Base-by-base conservation (phyloP, 2,888 invertebrate species). In the Aspidiotus destructor region DNA sequence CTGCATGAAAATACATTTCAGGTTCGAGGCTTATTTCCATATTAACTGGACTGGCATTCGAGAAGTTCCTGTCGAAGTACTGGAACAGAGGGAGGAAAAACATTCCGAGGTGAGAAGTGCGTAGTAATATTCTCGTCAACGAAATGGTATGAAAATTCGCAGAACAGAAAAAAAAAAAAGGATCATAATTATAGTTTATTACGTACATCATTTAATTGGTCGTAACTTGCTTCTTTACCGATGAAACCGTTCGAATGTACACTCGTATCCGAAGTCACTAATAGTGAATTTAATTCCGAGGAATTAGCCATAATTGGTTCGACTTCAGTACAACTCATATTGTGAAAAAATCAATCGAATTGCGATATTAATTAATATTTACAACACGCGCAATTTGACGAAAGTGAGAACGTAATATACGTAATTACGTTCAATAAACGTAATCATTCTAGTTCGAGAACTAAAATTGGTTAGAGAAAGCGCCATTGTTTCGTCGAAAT, bases 11-110 rank as follows among this genome's bases (percentile, higher is more conserved):
- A 54, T 68, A 68, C 60, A 60, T 60, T 9, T 65, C 64, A 7
- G 68, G 68, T 41, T 68, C 68, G 7, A 68, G 53, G 61, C 68
- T 41, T 17, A 68, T 68, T 54, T 68, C 68, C n/a, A 68, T 61
- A 54, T 68, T 61, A 13, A 68, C 68, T 7, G 68, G 68, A 55
- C 68, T 68, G 15, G 61, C 60, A 41, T 68, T 68, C 8, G 41
- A 41, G 54, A 68, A 68, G 13, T 68, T 54, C 54, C 68, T 41
- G n/a, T 55, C 60, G 28, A 60, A 60, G 41, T 53, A 68, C 68
- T 68, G 55, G 53, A 68, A 17, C n/a, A n/a, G n/a, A n/a, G 41
- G 5, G 17, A 28, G 17, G 3, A 28, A 9, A 9, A n/a, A 16
- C 2, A 60, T 60, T n/a, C 17, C 11, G 3, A 40, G n/a, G 40